A percentile compares a stretch with the other conserved stretches of the same genome.
Evolutionary conservation across 2,888 invertebrate genomes (phyloP).

Genomic region (Nemotelus nigrinus): DNA sequence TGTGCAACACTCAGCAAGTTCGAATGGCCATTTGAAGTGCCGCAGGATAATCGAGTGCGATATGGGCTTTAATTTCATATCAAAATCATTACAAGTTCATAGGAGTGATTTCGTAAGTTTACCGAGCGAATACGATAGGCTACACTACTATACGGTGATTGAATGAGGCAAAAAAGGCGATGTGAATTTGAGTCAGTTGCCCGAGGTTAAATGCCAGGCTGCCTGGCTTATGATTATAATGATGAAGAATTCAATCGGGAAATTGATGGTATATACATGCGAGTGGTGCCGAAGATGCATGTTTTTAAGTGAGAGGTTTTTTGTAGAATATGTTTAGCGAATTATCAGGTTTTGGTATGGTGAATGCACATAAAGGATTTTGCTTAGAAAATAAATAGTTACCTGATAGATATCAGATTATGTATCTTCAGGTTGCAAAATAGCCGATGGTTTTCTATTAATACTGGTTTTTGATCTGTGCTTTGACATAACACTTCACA

Average conservation of each 20-base stretch:
- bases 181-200: slow-evolving; percentile 17
- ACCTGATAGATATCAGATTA: too few species aligned
- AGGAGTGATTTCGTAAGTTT: slow-evolving; percentile 37
- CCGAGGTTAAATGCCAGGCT: slow-evolving; percentile 34
- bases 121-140: slow-evolving; percentile 1
- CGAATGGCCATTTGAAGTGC: slow-evolving; percentile 29
- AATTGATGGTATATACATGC: slow-evolving; percentile 28
- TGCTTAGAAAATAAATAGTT: too few species aligned
- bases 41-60: slow-evolving; percentile 45
- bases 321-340: slow-evolving; percentile 35
- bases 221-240: slow-evolving; percentile 34
- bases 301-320: slow-evolving; percentile 27
- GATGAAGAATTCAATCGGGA: slow-evolving; percentile 39
- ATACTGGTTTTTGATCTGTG: too few species aligned
- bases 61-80: slow-evolving; percentile 44
- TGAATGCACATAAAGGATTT: too few species aligned
- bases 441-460: too few species aligned
- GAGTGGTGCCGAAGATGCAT: slow-evolving; percentile 1
- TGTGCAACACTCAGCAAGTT: slow-evolving; percentile 22
- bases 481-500: too few species aligned
- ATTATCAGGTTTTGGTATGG: slow-evolving; percentile 13
- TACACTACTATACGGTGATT: not conserved
- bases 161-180: slow-evolving; percentile 5
- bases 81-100: slow-evolving; percentile 41
- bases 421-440: too few species aligned